Conservation (phyloP, 2,797 vertebrate genomes). For the Muscicapa comitata region DNA sequence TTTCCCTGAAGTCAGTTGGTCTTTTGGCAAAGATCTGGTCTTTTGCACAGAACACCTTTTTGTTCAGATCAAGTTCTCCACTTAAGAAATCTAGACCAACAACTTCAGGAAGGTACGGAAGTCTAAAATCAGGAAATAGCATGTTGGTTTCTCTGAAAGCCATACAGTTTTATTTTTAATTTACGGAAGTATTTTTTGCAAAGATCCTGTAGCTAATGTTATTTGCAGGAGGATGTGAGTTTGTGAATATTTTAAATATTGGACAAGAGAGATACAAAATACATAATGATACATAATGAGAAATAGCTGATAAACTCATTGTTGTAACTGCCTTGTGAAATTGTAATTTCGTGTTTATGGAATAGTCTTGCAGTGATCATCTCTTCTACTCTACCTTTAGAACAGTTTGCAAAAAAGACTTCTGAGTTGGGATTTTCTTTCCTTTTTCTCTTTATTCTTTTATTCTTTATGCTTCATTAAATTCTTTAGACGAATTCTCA, state of each 20-base stretch:
- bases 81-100: neutral
- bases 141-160: neutral
- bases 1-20: neutral
- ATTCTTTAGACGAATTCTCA: neutral
- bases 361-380: neutral
- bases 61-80: neutral
- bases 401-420: neutral
- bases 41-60: neutral
- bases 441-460: neutral
- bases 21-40: neutral
- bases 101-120: neutral
- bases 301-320: neutral
- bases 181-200: neutral
- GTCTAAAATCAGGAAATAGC: neutral
- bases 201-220: neutral
- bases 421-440: accelerated
- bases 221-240: neutral
- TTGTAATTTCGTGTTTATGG: neutral
- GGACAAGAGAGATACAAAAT: neutral
- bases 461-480: neutral
- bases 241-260: neutral
- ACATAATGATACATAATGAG: neutral
- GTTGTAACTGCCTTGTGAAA: neutral
- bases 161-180: neutral
- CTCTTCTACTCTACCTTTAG: neutral